Base-by-base conservation (phyloP, 2,113 vertebrate species). In the Eulemur macaco region DNA sequence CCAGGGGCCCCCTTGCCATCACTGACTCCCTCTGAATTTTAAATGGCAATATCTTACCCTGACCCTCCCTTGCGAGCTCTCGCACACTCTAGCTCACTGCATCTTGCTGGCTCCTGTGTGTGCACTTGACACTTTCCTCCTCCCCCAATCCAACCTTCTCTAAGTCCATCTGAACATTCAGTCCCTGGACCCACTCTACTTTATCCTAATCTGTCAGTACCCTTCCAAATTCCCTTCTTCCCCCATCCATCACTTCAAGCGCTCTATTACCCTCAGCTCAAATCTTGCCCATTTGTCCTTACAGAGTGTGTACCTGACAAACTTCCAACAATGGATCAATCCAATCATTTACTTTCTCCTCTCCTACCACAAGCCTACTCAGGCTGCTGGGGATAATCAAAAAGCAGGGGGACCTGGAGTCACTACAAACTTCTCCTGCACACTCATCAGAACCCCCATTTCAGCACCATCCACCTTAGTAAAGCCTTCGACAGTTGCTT, bases 301-400 rank as follows among this genome's bases (percentile, higher is more conserved):
- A 6, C 8, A 68, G 11, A 20, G 3, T 6, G 9, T 3, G 1
- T 18, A 68, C 14, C n/a, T 97, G 95, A 86, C 47, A 91, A 52
- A 34, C 13, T n/a, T 92, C 94, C 88, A 96, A 5, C 60, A 84
- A 45, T 45, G 50, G 37, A 74, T 93, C 86, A 84, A 8, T 94
- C 66, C 10, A 60, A 58, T 31, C 2, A 0, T 25, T 73, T 63
- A 31, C 69, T 66, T 71, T 87, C 17, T 69, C 47, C 15, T 10
- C n/a, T 63, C 84, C 77, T 69, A 31, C 27, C 25, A 29, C 12
- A n/a, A 80, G 80, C 45, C 52, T 66, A 14, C 3, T 42, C 12
- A 0, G 76, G 56, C 39, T 88, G 6, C n/a, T 39, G 54, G 27
- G 14, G 60, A 64, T 34, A 4, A 29, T 39, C 45, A 21, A 8